Evolutionary conservation across 2,888 invertebrate genomes (phyloP).

Genomic region (Glaucopsyche alexis): DNA sequence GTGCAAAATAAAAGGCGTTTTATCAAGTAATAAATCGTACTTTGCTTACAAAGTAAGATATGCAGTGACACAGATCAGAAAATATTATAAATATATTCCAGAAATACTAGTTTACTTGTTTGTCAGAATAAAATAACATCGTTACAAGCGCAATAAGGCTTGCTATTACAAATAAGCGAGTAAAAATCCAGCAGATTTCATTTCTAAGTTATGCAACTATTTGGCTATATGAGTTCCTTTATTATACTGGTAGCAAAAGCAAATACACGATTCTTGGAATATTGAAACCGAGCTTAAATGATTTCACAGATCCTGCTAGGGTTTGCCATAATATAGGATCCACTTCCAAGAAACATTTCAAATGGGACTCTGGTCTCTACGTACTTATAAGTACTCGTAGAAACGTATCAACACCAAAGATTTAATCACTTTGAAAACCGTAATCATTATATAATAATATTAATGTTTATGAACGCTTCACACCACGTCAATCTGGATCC

Average conservation of each 20-base stretch:
- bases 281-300: slow-evolving; percentile 15
- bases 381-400: neutral
- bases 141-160: neutral
- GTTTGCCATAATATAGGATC: neutral
- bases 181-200: slow-evolving; percentile 4
- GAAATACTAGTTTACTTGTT: no score
- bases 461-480: no score
- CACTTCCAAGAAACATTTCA: neutral
- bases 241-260: neutral
- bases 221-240: neutral
- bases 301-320: slow-evolving; percentile 11
- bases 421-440: no score
- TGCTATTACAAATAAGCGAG: neutral
- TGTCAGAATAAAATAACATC: neutral
- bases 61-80: no score
- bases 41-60: neutral
- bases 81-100: no score
- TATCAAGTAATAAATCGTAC: neutral
- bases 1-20: neutral
- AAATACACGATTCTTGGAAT: slow-evolving; percentile 14
- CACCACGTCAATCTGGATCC: no score
- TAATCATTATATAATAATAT: no score
- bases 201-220: neutral
- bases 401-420: no score
- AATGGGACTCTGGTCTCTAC: neutral